phyloP scores from a whole-genome alignment of 1,140 invertebrate species.

The Drosophila kurseongensis region DNA sequence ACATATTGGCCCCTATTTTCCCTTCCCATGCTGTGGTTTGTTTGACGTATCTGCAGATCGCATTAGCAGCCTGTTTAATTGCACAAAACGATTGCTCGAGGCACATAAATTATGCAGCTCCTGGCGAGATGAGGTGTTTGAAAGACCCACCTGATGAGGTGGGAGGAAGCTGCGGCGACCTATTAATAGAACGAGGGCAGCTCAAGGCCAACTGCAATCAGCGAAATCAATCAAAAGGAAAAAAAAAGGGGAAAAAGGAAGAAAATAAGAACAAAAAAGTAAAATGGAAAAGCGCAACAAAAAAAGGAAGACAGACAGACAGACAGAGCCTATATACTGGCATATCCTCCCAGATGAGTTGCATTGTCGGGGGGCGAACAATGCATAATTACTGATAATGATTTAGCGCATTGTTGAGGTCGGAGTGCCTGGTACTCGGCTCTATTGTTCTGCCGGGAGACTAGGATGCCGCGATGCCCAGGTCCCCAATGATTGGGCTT shows the following conservation, averaged over 20 bases:
- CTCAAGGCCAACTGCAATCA: conserved; percentile 74
- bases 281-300: conserved; percentile 30
- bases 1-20: conserved; percentile 14
- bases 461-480: conserved; percentile 13
- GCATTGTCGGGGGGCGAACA: conserved; percentile 52
- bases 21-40: background rate
- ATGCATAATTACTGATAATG: conserved; percentile 81
- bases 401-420: conserved; percentile 72
- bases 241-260: conserved; percentile 13
- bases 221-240: conserved; percentile 67
- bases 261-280: conserved; percentile 12
- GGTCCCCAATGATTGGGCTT: conserved; percentile 53
- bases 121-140: conserved; percentile 16
- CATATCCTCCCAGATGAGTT: conserved; percentile 18
- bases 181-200: conserved; percentile 53
- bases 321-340: conserved; percentile 5
- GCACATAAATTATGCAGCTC: conserved; percentile 20
- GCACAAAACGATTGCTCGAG: conserved; percentile 32
- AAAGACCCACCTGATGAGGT: background rate
- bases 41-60: conserved; percentile 33
- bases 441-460: conserved; percentile 63
- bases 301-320: too few species aligned
- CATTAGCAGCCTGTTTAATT: conserved; percentile 59
- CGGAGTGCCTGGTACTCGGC: conserved; percentile 14
- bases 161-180: background rate